A percentile compares a stretch with the other conserved stretches of the same genome.
These are phyloP conservation scores for Carpatolechia fugitivella DNA, from an alignment of 2,888 invertebrate genomes.

Conservation along the genomic window DNA sequence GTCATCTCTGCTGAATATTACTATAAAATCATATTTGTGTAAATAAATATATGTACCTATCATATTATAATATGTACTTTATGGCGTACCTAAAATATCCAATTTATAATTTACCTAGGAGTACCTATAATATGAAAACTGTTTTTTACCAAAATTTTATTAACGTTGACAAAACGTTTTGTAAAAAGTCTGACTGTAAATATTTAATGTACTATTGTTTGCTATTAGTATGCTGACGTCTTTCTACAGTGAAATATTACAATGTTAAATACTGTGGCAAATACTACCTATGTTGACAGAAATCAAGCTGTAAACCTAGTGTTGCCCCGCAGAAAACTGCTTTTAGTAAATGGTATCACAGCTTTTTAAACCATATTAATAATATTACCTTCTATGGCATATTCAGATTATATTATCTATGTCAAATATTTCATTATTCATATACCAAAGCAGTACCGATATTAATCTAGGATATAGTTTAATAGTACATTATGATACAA, in stretches of 20 bases:
- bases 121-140: no score
- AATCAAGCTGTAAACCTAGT: no score
- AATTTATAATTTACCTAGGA: no score
- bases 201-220: conserved; percentile 40
- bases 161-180: conserved; percentile 4
- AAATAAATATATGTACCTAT: no score
- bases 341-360: background rate
- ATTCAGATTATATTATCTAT: background rate
- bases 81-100: no score
- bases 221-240: background rate
- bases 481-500: background rate
- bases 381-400: conserved; percentile 28
- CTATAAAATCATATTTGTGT: no score
- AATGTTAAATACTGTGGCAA: no score
- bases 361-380: conserved; percentile 3
- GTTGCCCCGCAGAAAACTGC: background rate
- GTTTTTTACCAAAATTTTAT: background rate
- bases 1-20: no score
- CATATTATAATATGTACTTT: no score
- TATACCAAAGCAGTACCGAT: conserved; percentile 33
- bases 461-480: conserved; percentile 51
- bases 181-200: conserved; percentile 67
- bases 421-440: conserved; percentile 42
- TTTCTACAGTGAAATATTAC: background rate
- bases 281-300: no score